Evolutionary conservation across 2,113 vertebrate genomes (phyloP).

Genomic region (Helogale parvula): DNA sequence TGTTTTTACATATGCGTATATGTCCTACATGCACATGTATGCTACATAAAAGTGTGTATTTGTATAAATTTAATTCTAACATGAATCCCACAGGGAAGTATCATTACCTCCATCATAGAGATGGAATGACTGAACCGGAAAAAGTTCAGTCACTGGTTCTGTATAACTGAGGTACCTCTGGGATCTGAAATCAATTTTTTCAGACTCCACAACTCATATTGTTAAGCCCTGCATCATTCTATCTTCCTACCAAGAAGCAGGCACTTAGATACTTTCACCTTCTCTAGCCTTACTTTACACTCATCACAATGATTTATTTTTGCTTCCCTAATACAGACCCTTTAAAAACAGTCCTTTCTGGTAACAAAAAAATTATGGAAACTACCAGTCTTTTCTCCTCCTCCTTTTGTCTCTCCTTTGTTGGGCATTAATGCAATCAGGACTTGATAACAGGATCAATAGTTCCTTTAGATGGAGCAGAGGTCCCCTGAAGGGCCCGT

Average conservation of each 20-base stretch:
- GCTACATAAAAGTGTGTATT: not conserved
- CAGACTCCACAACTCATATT: not conserved
- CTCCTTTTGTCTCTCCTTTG: not conserved
- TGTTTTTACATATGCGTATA: not conserved
- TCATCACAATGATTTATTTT: not conserved
- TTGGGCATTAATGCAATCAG: not conserved
- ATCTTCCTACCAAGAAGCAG: not conserved
- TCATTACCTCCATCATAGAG: not conserved
- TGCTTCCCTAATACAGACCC: not conserved
- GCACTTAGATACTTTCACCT: not conserved
- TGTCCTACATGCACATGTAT: not conserved
- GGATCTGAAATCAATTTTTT: not conserved
- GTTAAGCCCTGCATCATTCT: not conserved
- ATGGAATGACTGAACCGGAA: not conserved
- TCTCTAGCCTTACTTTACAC: not conserved
- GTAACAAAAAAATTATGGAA: not conserved
- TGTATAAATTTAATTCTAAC: not conserved
- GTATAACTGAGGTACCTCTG: not conserved
- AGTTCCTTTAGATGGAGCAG: not conserved
- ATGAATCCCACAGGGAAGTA: not conserved
- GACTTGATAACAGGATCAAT: not conserved
- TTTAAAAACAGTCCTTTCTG: not conserved
- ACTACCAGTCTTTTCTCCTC: too few relatives aligned
- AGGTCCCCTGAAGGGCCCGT: not conserved
- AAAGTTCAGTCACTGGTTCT: not conserved